phyloP scores from a whole-genome alignment of 1,140 invertebrate genomes.

The Thaumetopoea pityocampa region DNA sequence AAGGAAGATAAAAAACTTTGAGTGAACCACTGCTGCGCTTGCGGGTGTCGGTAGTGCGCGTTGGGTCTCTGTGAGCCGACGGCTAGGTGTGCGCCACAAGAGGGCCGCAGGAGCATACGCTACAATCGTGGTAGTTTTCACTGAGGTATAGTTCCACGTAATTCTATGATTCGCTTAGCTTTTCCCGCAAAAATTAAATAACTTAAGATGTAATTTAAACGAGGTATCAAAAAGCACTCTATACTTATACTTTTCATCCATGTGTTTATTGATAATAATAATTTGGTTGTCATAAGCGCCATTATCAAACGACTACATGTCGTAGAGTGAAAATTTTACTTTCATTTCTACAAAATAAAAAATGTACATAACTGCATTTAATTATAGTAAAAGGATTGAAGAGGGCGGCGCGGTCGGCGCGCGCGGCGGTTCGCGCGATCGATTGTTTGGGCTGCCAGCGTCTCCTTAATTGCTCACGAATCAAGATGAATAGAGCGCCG shows the following conservation, averaged over 20 bases:
- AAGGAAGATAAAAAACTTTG: too few relatives aligned
- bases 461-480: slow-evolving; percentile 70
- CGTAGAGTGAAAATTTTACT: slow-evolving; percentile 7
- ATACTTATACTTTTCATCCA: slow-evolving; percentile 17
- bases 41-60: too few relatives aligned
- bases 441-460: slow-evolving; percentile 71
- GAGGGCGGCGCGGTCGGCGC: slow-evolving; percentile 11
- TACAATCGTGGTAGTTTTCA: too few relatives aligned
- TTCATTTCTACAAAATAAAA: slow-evolving; percentile 9
- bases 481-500: slow-evolving; percentile 49
- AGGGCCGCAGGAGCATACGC: too few relatives aligned
- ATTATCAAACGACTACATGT: neutral
- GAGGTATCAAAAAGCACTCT: too few relatives aligned
- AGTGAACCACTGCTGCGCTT: too few relatives aligned
- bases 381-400: slow-evolving; percentile 26
- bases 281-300: slow-evolving; percentile 8
- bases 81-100: too few relatives aligned
- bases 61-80: too few relatives aligned
- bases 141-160: too few relatives aligned
- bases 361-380: slow-evolving; percentile 8
- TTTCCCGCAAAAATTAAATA: too few relatives aligned
- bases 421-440: slow-evolving; percentile 59
- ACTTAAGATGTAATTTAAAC: too few relatives aligned
- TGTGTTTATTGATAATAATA: slow-evolving; percentile 9
- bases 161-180: too few relatives aligned